Base-by-base conservation (phyloP, 2,113 vertebrate genomes). In the Acinonyx jubatus region DNA sequence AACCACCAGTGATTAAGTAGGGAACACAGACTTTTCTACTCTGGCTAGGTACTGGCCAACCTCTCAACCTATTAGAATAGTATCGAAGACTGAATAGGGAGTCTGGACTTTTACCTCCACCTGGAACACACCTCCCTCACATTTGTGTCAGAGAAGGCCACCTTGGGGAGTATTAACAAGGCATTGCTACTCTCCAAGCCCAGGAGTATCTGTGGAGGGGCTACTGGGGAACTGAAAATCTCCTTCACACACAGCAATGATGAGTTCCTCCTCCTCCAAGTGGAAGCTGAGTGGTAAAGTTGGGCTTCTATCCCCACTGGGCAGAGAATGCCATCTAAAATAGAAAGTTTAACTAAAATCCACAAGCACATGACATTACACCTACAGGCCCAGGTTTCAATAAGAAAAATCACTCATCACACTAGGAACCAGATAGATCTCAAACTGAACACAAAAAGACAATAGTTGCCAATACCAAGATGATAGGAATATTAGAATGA, bases 81-180 rank as follows among this genome's bases (percentile, higher is more conserved):
- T n/a, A 18, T 50, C 25, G 8, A 33, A 78, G 9, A 55, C 9
- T 19, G 15, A 73, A 3, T 16, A 79, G 21, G 18, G 27, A 84
- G 4, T 4, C 14, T 82, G n/a, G 6, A 48, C 27, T 88, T 71
- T 41, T 13, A 29, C 0, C 7, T 29, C 14, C 1, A 7, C 29
- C n/a, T n/a, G 2, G 1, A 5, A 23, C n/a, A 19, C 1, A 3
- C 36, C 7, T 84, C 16, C 21, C 2, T 36, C 7, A 4, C 2
- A 5, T 19, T 63, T 3, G 29, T 65, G 4, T 71, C 31, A n/a
- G 27, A 94, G 23, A 1, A 27, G 52, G 0, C 3, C 15, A 9
- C 19, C 25, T 1, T 33, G 25, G 8, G 11, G 31, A 76, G 5
- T 41, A 69, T 4, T 83, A 66, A 48, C 4, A 89, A 73, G 38